phyloP scores from a whole-genome alignment of 2,888 invertebrate species.

The Napeogenes sylphis region DNA sequence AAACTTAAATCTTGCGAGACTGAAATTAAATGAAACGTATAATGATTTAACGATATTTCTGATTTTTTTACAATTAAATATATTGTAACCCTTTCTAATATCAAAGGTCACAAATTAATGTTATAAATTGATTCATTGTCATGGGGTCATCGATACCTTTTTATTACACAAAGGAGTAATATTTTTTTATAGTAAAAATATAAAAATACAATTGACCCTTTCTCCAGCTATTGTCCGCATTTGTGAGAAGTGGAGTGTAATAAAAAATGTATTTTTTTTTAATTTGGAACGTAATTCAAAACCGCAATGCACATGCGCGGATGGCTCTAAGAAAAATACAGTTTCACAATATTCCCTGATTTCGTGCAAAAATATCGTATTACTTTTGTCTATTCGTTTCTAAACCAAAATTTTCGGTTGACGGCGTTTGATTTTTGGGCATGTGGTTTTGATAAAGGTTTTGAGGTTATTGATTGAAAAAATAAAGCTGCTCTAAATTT shows the following conservation, averaged over 20 bases:
- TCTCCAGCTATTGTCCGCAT: slow-evolving; percentile 60
- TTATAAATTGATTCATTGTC: slow-evolving; percentile 37
- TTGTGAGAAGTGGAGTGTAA: slow-evolving; percentile 54
- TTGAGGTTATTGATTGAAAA: slow-evolving; percentile 21
- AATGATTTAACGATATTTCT: not conserved
- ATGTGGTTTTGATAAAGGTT: slow-evolving; percentile 61
- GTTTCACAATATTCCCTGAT: slow-evolving; percentile 69
- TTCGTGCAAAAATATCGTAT: slow-evolving; percentile 71
- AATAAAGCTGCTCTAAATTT: slow-evolving; percentile 9
- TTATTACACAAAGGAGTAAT: slow-evolving; percentile 48
- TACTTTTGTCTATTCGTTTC: slow-evolving; percentile 43
- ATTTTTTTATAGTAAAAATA: slow-evolving; percentile 41
- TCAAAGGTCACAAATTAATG: slow-evolving; percentile 40
- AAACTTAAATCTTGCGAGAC: too few species aligned
- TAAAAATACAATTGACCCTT: slow-evolving; percentile 61
- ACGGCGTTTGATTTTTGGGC: slow-evolving; percentile 52
- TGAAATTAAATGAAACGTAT: too few species aligned
- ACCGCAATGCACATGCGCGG: slow-evolving; percentile 63
- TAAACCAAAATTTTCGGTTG: slow-evolving; percentile 50
- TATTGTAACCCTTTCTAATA: slow-evolving; percentile 16
- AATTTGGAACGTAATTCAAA: slow-evolving; percentile 54
- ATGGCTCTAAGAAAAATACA: slow-evolving; percentile 63
- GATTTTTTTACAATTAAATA: slow-evolving; percentile 8
- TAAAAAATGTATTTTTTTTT: slow-evolving; percentile 51
- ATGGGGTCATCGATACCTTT: slow-evolving; percentile 43